Conservation (phyloP, 30 jellyfish, hydroid and myxozoan genomes). For the Turritopsis rubra region DNA sequence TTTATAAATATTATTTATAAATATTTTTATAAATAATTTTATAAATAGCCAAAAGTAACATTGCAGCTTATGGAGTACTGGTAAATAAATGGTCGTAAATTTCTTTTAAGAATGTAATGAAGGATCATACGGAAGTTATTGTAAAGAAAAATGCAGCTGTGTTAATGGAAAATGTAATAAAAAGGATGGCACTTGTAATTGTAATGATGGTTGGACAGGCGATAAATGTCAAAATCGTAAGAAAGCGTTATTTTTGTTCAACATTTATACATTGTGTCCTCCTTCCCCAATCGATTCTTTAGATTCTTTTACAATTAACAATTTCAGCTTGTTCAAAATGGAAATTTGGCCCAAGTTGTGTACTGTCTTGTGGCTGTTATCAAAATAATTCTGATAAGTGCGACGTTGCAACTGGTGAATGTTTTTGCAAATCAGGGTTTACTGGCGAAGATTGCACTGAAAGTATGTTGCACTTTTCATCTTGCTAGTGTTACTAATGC, state of each 20-base stretch:
- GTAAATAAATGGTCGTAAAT: neutral
- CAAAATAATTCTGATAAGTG: conserved; percentile 38
- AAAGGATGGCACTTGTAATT: conserved; percentile 45
- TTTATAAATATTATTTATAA: no score
- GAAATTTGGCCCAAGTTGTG: conserved; percentile 44
- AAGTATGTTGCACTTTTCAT: neutral
- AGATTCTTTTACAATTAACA: neutral
- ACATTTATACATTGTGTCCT: neutral
- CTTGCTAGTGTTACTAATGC: no score
- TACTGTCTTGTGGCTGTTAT: conserved; percentile 30
- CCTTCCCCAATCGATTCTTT: neutral
- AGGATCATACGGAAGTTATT: conserved; percentile 46
- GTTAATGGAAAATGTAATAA: conserved; percentile 33
- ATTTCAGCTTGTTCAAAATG: conserved; percentile 25
- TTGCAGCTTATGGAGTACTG: neutral
- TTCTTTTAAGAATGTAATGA: conserved; percentile 28
- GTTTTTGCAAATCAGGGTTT: conserved; percentile 52
- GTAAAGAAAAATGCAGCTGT: conserved; percentile 57
- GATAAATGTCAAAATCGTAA: conserved; percentile 24
- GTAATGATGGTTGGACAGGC: conserved; percentile 58
- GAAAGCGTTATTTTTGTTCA: no score
- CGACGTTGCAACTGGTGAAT: conserved; percentile 45
- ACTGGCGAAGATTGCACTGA: conserved; percentile 42
- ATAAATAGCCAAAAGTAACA: neutral
- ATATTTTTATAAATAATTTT: no score